Conservation (phyloP, 2,797 vertebrate genomes). For the Australoheros facetus region DNA sequence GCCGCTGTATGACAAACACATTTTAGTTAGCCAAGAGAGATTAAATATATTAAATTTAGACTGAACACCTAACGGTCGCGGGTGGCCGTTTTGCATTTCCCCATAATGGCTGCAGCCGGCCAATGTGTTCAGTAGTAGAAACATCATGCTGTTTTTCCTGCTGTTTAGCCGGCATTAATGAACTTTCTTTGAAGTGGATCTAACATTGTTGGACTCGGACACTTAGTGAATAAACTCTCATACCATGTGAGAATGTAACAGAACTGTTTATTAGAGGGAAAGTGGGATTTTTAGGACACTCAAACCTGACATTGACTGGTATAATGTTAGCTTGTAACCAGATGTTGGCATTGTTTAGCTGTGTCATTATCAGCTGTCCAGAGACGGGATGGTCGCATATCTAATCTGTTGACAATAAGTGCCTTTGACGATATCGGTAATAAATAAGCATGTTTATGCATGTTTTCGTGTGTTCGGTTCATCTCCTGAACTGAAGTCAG, state of each 20-base stretch:
- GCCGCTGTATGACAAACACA: neutral
- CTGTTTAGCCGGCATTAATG: neutral
- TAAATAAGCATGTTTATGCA: neutral
- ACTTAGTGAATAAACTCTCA: neutral
- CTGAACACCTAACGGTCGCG: no score
- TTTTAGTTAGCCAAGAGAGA: neutral
- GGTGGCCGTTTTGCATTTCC: no score
- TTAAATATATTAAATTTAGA: neutral
- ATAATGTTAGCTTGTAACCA: neutral
- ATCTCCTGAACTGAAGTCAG: neutral
- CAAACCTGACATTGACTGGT: accelerated
- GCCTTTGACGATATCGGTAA: neutral
- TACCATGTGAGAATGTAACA: neutral
- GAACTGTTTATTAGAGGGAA: neutral
- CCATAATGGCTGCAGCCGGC: no score
- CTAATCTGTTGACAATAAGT: no score
- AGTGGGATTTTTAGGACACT: neutral
- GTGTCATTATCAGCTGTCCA: no score
- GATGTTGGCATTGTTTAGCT: no score
- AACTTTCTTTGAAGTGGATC: neutral
- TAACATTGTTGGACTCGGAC: neutral
- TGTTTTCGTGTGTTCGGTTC: neutral
- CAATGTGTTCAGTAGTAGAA: no score
- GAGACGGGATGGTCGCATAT: no score
- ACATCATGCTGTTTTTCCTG: neutral